Conservation (phyloP, 2,113 vertebrate species). For the Heteronetta atricapilla region DNA sequence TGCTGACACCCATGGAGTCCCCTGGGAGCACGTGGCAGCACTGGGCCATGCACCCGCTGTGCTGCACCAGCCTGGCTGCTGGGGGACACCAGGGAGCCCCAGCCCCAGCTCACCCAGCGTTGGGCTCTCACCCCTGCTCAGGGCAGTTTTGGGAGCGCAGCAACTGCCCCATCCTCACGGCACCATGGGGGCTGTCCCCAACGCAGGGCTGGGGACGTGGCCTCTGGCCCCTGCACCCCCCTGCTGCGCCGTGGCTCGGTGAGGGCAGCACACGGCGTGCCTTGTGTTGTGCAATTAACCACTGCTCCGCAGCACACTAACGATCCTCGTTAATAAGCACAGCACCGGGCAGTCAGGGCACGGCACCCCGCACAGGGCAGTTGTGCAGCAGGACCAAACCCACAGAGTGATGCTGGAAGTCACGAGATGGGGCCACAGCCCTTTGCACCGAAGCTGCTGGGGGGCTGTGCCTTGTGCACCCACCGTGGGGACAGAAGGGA, state of each 20-base stretch:
- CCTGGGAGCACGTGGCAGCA: neutral
- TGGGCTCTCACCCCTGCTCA: neutral
- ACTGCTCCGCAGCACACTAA: neutral
- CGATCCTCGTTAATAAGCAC: neutral
- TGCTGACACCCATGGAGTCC: neutral
- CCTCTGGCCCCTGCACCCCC: rapidly evolving
- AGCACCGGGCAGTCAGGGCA: neutral
- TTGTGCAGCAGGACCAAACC: slow-evolving; percentile 8
- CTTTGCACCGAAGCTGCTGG: neutral
- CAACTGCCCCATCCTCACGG: neutral
- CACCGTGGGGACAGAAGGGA: neutral
- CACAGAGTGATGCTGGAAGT: neutral
- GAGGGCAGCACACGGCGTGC: neutral
- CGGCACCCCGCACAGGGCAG: neutral
- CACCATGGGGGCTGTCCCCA: neutral
- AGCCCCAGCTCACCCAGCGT: neutral
- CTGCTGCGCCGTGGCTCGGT: rapidly evolving
- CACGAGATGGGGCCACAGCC: neutral
- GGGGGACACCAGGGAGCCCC: neutral
- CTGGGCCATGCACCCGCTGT: neutral
- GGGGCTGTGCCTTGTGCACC: neutral
- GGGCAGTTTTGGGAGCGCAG: neutral
- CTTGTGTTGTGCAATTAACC: neutral
- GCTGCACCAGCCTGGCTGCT: neutral
- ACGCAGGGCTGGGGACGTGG: neutral